A percentile compares a stretch with the other conserved stretches of the same genome.
These are phyloP conservation scores for Labia minor DNA, from an alignment of 2,888 invertebrate genomes.

Conservation along the genomic window DNA sequence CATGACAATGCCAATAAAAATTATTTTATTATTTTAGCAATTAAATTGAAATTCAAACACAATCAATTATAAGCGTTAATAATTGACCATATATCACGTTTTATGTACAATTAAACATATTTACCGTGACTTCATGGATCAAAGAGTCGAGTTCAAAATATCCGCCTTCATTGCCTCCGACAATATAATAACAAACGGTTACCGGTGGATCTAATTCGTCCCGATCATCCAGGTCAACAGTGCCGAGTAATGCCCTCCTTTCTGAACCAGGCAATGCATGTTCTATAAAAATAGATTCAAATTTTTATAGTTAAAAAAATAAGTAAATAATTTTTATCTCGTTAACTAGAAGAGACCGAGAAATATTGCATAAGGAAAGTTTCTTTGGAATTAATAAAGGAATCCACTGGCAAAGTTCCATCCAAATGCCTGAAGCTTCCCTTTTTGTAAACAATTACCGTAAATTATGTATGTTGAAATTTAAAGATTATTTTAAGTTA, in stretches of 20 bases:
- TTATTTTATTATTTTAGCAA: too few relatives aligned
- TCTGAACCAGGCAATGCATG: slow-evolving; percentile 53
- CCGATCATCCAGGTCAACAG: slow-evolving; percentile 74
- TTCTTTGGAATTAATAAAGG: not conserved
- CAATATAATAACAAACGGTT: slow-evolving; percentile 85
- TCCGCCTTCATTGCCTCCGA: slow-evolving; percentile 67
- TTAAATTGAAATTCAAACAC: too few relatives aligned
- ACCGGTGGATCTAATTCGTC: slow-evolving; percentile 69
- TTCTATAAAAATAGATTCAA: slow-evolving; percentile 38
- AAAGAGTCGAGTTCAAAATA: slow-evolving; percentile 60
- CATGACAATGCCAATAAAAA: too few relatives aligned
- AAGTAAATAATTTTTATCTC: too few relatives aligned
- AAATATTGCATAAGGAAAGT: too few relatives aligned
- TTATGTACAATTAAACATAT: slow-evolving; percentile 24
- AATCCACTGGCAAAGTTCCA: too few relatives aligned
- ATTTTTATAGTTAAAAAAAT: slow-evolving; percentile 14
- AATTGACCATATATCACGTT: too few relatives aligned
- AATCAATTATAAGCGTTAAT: too few relatives aligned
- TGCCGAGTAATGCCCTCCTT: slow-evolving; percentile 59
- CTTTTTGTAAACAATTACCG: too few relatives aligned
- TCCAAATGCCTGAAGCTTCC: too few relatives aligned
- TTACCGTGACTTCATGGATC: slow-evolving; percentile 57
- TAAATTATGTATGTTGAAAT: not conserved
- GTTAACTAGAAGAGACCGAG: too few relatives aligned
- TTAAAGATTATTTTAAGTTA: too few relatives aligned